Evolutionary conservation across 1,140 invertebrate genomes (phyloP).

Genomic region (Hypothenemus hampei): DNA sequence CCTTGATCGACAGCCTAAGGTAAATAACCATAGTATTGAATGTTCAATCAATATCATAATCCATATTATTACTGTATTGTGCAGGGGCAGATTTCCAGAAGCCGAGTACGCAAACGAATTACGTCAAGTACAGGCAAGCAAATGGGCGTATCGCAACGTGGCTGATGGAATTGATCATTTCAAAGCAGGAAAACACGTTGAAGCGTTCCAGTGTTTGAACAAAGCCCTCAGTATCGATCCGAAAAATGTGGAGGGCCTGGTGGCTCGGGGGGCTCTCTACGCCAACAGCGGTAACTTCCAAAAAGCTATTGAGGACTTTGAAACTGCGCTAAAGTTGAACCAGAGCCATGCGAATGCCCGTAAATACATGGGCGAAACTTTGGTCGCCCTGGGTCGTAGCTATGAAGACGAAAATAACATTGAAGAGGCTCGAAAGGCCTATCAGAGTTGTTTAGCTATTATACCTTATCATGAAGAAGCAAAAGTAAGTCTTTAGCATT

Average conservation of each 20-base stretch:
- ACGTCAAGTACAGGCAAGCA: constrained; percentile 81
- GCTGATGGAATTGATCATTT: constrained; percentile 91
- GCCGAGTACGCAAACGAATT: constrained; percentile 78
- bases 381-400: constrained; percentile 77
- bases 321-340: constrained; percentile 82
- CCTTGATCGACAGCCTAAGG: constrained; percentile 71
- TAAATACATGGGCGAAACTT: constrained; percentile 90
- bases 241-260: constrained; percentile 88
- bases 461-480: constrained; percentile 82
- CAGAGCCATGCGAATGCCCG: constrained; percentile 88
- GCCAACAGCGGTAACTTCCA: constrained; percentile 91
- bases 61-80: constrained; percentile 19
- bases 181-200: constrained; percentile 81
- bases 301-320: constrained; percentile 92
- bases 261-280: constrained; percentile 88
- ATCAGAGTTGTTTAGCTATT: constrained; percentile 73
- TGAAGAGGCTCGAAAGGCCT: constrained; percentile 78
- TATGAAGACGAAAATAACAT: constrained; percentile 80
- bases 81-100: constrained; percentile 68
- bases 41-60: background rate
- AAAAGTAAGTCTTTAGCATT: constrained; percentile 10
- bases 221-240: constrained; percentile 89
- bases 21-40: constrained; percentile 40
- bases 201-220: constrained; percentile 93
- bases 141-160: constrained; percentile 88